A percentile compares a stretch with the other conserved stretches of the same genome.
phyloP scores from a whole-genome alignment of 2,888 invertebrate species.

The Alsophila aescularia region DNA sequence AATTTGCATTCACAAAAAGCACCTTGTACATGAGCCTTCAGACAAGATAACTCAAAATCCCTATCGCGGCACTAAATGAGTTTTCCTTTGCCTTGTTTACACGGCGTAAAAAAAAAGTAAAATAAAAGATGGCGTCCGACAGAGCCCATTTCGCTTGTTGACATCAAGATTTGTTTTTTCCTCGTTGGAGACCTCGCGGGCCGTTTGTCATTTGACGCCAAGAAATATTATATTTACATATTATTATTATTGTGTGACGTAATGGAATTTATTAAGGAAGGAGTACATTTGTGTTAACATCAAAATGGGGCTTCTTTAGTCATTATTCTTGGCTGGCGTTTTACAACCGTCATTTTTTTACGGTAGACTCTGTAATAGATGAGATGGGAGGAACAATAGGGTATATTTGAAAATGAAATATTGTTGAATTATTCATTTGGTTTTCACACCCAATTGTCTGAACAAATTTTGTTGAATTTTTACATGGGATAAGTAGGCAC shows the following conservation, averaged over 20 bases:
- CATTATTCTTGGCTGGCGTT: conserved; percentile 10
- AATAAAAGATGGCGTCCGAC: conserved; percentile 52
- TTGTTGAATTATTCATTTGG: no score
- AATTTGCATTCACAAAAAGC: conserved; percentile 33
- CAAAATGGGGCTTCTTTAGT: conserved; percentile 9
- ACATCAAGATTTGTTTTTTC: conserved; percentile 69
- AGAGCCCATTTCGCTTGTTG: conserved; percentile 62
- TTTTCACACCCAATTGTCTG: no score
- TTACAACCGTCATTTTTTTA: conserved; percentile 1
- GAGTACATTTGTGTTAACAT: conserved; percentile 23
- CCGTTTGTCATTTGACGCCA: conserved; percentile 62
- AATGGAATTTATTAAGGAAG: conserved; percentile 32
- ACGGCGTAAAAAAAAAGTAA: conserved; percentile 51
- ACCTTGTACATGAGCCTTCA: conserved; percentile 48
- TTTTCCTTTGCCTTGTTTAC: conserved; percentile 56
- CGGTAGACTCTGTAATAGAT: neutral
- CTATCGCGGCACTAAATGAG: conserved; percentile 61
- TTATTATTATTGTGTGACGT: conserved; percentile 42
- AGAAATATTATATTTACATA: conserved; percentile 53
- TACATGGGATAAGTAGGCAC: no score
- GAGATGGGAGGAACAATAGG: no score
- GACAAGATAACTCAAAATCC: conserved; percentile 62
- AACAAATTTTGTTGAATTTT: no score
- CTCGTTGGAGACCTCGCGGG: conserved; percentile 40
- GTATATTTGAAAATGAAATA: no score